Evolutionary conservation across 2,113 vertebrate genomes (phyloP).

Genomic region (Chinchilla lanigera): DNA sequence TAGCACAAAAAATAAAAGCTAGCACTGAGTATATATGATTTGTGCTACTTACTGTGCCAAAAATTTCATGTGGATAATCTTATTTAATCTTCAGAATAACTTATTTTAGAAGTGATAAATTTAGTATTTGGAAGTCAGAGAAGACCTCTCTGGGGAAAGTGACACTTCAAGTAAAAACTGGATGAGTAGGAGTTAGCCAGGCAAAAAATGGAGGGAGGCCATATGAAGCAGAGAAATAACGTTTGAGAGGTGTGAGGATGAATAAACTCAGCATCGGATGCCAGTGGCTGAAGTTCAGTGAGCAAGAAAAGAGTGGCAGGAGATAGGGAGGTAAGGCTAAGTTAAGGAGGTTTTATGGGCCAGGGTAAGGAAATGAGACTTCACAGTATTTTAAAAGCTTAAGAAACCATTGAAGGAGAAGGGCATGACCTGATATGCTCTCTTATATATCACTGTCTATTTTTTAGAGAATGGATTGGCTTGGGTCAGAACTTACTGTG

Average conservation of each 20-base stretch:
- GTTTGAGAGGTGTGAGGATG: neutral
- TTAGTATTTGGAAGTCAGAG: conserved; percentile 40
- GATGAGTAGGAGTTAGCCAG: conserved; percentile 24
- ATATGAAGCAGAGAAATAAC: neutral
- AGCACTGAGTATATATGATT: neutral
- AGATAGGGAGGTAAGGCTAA: neutral
- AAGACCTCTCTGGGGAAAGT: conserved; percentile 29
- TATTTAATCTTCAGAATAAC: conserved; percentile 52
- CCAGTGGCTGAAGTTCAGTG: neutral
- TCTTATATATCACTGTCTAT: neutral
- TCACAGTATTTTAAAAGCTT: neutral
- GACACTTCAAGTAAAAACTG: conserved; percentile 45
- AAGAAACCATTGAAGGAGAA: neutral
- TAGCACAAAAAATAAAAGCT: neutral
- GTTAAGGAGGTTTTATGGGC: neutral
- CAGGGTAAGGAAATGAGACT: neutral
- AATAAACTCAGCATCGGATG: neutral
- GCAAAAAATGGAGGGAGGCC: conserved; percentile 35
- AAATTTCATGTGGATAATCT: neutral
- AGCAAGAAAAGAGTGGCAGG: neutral
- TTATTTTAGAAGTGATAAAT: conserved; percentile 52
- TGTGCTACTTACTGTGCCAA: neutral
- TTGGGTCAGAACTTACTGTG: neutral
- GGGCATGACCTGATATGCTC: neutral
- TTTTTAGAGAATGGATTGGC: conserved; percentile 14